Conservation (phyloP, 1,140 invertebrate species). For the Vollenhovia emeryi region DNA sequence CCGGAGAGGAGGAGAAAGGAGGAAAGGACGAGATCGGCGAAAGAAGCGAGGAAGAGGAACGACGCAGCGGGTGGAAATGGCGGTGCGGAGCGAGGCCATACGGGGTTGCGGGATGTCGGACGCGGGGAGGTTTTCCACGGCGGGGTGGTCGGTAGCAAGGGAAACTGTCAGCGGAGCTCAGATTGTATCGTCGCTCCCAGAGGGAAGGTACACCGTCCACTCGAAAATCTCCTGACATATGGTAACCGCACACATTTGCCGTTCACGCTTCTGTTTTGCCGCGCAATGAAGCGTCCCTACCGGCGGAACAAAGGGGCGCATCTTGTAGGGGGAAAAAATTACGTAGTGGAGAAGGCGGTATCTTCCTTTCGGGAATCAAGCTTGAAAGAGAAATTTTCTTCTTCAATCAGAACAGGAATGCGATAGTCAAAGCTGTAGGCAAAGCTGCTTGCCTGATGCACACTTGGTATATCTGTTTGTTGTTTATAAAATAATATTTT, state of each 20-base stretch:
- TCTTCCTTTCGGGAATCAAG: background rate
- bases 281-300: conserved; percentile 5
- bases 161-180: conserved; percentile 75
- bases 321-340: background rate
- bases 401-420: background rate
- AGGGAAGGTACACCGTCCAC: conserved; percentile 73
- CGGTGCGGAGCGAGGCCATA: conserved; percentile 8
- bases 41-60: conserved; percentile 20
- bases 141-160: conserved; percentile 48
- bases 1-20: background rate
- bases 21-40: conserved; percentile 5
- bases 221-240: conserved; percentile 67
- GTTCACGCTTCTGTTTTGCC: conserved; percentile 61
- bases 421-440: background rate
- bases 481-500: background rate
- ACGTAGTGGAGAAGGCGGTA: background rate
- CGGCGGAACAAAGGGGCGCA: background rate
- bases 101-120: conserved; percentile 23
- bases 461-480: background rate
- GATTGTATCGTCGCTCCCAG: conserved; percentile 76
- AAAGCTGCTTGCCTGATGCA: background rate
- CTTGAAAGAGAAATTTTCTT: background rate
- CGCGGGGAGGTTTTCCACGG: conserved; percentile 34
- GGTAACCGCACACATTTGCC: conserved; percentile 64
- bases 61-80: conserved; percentile 22